phyloP scores from a whole-genome alignment of 1,140 invertebrate genomes.

The Patella vulgata region DNA sequence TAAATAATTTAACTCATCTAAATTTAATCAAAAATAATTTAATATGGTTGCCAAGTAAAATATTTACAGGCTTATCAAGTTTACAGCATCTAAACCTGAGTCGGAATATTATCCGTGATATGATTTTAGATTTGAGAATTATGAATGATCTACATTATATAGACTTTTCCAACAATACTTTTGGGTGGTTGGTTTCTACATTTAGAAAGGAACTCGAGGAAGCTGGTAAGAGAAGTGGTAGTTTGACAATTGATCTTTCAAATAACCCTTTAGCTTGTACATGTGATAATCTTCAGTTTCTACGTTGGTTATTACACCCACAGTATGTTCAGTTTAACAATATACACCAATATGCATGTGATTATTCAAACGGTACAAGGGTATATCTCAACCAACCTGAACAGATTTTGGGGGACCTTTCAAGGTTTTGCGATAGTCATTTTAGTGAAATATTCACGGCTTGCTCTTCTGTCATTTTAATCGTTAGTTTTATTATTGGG shows the following conservation, averaged over 20 bases:
- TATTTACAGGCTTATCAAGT: slow-evolving; percentile 13
- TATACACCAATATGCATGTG: slow-evolving; percentile 16
- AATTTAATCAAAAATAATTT: slow-evolving; percentile 36
- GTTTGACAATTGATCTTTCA: slow-evolving; percentile 20
- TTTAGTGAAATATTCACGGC: slow-evolving; percentile 16
- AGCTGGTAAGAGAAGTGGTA: not conserved
- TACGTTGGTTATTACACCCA: slow-evolving; percentile 30
- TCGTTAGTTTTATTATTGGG: slow-evolving; percentile 15
- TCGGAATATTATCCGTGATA: slow-evolving; percentile 17
- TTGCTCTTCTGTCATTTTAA: slow-evolving; percentile 4
- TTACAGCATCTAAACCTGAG: slow-evolving; percentile 22
- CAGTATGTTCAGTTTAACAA: slow-evolving; percentile 6
- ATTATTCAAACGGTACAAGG: slow-evolving; percentile 10
- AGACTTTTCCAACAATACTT: slow-evolving; percentile 25
- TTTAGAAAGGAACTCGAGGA: slow-evolving; percentile 7
- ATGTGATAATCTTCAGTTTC: slow-evolving; percentile 30
- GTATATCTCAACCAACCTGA: slow-evolving; percentile 4
- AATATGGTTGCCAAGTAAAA: not conserved
- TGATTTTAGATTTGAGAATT: slow-evolving; percentile 16
- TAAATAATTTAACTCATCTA: slow-evolving; percentile 17
- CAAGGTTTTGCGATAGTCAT: slow-evolving; percentile 22
- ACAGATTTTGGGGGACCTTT: slow-evolving; percentile 14
- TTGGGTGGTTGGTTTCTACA: slow-evolving; percentile 3
- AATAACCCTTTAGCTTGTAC: slow-evolving; percentile 28
- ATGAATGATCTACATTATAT: slow-evolving; percentile 22